Percentiles rank a stretch among this genome's conserved stretches.
Evolutionary conservation across 2,113 vertebrate genomes (phyloP).

Genomic region (Leuciscus idus): DNA sequence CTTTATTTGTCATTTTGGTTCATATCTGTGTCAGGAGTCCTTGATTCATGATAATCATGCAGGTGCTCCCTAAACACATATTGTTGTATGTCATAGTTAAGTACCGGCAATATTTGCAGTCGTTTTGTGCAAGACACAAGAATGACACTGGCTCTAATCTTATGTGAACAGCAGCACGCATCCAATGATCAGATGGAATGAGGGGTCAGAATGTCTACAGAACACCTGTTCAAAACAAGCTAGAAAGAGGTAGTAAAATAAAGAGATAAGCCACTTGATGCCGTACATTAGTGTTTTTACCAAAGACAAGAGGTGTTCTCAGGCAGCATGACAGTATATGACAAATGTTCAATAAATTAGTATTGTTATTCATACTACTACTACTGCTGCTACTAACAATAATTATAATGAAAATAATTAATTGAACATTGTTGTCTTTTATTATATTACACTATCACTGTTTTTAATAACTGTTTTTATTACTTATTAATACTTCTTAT

Average conservation of each 20-base stretch:
- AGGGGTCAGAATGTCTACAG: not conserved
- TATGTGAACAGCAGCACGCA: not conserved
- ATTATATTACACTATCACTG: too few relatives aligned
- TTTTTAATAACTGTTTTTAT: too few relatives aligned
- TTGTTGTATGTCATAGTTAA: not conserved
- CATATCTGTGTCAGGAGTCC: not conserved
- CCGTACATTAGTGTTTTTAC: not conserved
- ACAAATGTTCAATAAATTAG: not conserved
- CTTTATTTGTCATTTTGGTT: constrained; percentile 29
- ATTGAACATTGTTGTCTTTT: too few relatives aligned
- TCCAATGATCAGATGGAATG: constrained; percentile 1
- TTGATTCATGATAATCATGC: constrained; percentile 1
- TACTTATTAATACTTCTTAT: too few relatives aligned
- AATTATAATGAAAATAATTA: too few relatives aligned
- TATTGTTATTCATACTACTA: not conserved
- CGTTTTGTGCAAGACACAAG: not conserved
- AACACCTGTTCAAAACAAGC: constrained; percentile 13
- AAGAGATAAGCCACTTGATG: not conserved
- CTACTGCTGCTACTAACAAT: not conserved
- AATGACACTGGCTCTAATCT: constrained; percentile 15
- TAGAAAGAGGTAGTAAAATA: not conserved
- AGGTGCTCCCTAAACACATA: constrained; percentile 17
- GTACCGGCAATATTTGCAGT: not conserved
- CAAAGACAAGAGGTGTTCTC: not conserved
- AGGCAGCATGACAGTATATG: not conserved